These are phyloP conservation scores for Hypolimnas misippus DNA, from an alignment of 2,888 invertebrate genomes.

Conservation along the genomic window DNA sequence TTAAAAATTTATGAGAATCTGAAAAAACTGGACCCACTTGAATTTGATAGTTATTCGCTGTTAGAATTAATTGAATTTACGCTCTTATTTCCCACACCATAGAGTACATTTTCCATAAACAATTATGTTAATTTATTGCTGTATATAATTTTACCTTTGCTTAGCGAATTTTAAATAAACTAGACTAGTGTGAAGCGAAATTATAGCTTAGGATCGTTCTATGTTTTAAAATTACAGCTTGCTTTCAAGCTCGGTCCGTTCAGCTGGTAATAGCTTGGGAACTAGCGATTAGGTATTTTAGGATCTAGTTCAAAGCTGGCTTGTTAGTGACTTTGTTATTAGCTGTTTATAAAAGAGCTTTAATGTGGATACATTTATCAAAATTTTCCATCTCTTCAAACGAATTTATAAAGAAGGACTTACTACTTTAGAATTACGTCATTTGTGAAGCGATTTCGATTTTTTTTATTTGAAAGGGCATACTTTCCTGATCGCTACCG, in stretches of 20 bases:
- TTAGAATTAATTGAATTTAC: background rate
- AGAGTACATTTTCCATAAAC: slow-evolving; percentile 4
- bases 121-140: background rate
- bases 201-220: slow-evolving; percentile 24
- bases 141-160: slow-evolving; percentile 5
- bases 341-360: background rate
- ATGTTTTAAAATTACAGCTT: slow-evolving; percentile 21
- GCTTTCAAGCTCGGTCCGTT: slow-evolving; percentile 9
- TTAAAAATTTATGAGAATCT: slow-evolving; percentile 28
- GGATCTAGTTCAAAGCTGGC: background rate
- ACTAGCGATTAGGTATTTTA: slow-evolving; percentile 6
- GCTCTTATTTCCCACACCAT: background rate
- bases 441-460: too few relatives aligned
- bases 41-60: slow-evolving; percentile 18
- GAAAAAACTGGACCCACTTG: slow-evolving; percentile 32
- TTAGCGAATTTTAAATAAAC: slow-evolving; percentile 22
- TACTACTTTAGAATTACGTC: too few relatives aligned
- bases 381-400: too few relatives aligned
- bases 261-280: slow-evolving; percentile 2
- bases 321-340: background rate
- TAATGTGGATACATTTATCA: too few relatives aligned
- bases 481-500: too few relatives aligned
- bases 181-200: slow-evolving; percentile 24
- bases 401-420: too few relatives aligned
- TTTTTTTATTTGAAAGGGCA: too few relatives aligned